Evolutionary conservation across 2,888 invertebrate species (phyloP).

Genomic region (Drosophila neotestacea): DNA sequence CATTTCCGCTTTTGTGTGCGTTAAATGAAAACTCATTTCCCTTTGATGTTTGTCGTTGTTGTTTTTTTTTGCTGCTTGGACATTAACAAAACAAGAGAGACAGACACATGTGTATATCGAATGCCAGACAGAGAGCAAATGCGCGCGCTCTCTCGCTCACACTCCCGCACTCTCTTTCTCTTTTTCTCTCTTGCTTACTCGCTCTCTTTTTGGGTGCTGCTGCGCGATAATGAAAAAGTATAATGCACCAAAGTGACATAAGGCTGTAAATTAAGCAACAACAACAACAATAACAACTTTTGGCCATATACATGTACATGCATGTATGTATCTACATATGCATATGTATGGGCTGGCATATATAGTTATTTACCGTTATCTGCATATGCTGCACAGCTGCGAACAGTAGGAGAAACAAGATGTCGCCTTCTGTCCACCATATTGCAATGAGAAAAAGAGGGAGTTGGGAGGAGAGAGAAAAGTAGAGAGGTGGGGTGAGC

Average conservation of each 20-base stretch:
- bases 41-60: conserved; percentile 75
- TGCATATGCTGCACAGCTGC: conserved; percentile 67
- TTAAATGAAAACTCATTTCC: conserved; percentile 83
- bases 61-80: conserved; percentile 38
- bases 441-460: neutral
- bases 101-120: conserved; percentile 29
- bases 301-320: conserved; percentile 23
- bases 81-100: conserved; percentile 47
- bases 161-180: conserved; percentile 11
- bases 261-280: conserved; percentile 79
- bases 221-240: conserved; percentile 77
- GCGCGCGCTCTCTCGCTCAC: conserved; percentile 11
- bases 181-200: conserved; percentile 1
- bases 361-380: conserved; percentile 74
- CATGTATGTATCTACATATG: conserved; percentile 9
- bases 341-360: conserved; percentile 27
- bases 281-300: conserved; percentile 52
- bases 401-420: conserved; percentile 15
- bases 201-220: conserved; percentile 50
- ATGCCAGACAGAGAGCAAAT: conserved; percentile 34
- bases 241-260: conserved; percentile 80
- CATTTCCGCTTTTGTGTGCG: conserved; percentile 81
- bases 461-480: neutral
- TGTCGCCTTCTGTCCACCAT: conserved; percentile 28
- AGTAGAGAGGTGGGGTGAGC: neutral